Conservation (phyloP, 2,888 invertebrate species). For the Hypercompe scribonia region DNA sequence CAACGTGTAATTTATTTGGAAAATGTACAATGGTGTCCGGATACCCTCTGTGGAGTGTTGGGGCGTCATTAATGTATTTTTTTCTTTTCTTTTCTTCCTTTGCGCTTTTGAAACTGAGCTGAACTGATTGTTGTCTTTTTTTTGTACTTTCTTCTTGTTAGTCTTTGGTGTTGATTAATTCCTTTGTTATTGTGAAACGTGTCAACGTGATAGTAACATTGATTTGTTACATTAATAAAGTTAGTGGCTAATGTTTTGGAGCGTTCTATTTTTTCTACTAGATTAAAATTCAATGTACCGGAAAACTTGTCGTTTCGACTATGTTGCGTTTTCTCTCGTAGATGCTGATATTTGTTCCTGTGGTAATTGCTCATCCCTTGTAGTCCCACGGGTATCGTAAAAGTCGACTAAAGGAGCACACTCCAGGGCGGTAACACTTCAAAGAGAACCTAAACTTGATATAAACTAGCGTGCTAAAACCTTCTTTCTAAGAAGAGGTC, state of each 20-base stretch:
- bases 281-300: no score
- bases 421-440: no score
- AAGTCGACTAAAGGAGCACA: no score
- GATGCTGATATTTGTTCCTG: no score
- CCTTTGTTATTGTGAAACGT: constrained; percentile 15
- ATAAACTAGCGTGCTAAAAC: no score
- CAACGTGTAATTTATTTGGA: constrained; percentile 17
- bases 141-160: constrained; percentile 16
- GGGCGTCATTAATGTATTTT: constrained; percentile 11
- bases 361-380: no score
- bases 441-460: no score
- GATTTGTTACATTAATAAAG: neutral
- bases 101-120: constrained; percentile 14
- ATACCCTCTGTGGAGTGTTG: constrained; percentile 5
- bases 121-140: constrained; percentile 12
- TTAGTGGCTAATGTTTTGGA: neutral
- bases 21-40: constrained; percentile 11
- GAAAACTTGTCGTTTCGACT: no score
- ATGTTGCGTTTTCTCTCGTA: no score
- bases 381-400: no score
- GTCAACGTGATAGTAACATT: neutral
- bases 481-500: no score
- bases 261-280: neutral
- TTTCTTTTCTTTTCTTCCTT: constrained; percentile 11
- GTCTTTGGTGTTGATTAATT: constrained; percentile 21